Base-by-base conservation (phyloP, 2,113 vertebrate species). In the Chroicocephalus ridibundus region DNA sequence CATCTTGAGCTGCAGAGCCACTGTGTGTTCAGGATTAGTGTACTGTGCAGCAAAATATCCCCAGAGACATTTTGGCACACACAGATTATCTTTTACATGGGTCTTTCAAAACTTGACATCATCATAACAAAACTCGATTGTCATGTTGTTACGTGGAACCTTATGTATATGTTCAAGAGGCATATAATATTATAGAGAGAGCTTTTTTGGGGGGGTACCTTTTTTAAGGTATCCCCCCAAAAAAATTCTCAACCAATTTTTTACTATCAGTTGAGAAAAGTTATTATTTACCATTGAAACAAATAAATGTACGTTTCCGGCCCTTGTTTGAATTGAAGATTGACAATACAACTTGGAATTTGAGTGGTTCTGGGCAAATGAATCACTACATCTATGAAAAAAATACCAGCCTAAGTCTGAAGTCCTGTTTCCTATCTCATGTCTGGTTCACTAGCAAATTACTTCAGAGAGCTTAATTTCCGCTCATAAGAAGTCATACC, bases 21-120 rank as follows among this genome's bases (percentile, higher is more conserved):
- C 16, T 17, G 16, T 38, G 19, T 25, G 10, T 34, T 24, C 86
- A n/a, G 1, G 0, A 9, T 40, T 13, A 47, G 8, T 11, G 10
- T 46, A 14, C 52, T 20, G 22, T 2, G 21, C 44, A 77, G 42
- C 14, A 83, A 57, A 81, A 65, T 12, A 51, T 8, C 26, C 15
- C 29, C 4, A 4, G 36, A 72, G 65, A 54, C 4, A 29, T 49
- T 58, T 24, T 80, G 68, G 60, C 36, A 46, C 44, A 51, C 88
- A 4, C 21, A 26, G 11, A 80, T 9, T 31, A 62, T 4, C 15
- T 86, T 61, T 54, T 19, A 55, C 1, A 0, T 0, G 4, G 6
- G 11, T 68, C 32, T 64, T 84, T 51, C 55, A 81, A 78, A 94
- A 66, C 22, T 11, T 52, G 9, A 12, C n/a, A 58, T 29, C 20